These are phyloP conservation scores for Clarias pachynema DNA, from an alignment of 2,797 vertebrate genomes.

Conservation along the genomic window DNA sequence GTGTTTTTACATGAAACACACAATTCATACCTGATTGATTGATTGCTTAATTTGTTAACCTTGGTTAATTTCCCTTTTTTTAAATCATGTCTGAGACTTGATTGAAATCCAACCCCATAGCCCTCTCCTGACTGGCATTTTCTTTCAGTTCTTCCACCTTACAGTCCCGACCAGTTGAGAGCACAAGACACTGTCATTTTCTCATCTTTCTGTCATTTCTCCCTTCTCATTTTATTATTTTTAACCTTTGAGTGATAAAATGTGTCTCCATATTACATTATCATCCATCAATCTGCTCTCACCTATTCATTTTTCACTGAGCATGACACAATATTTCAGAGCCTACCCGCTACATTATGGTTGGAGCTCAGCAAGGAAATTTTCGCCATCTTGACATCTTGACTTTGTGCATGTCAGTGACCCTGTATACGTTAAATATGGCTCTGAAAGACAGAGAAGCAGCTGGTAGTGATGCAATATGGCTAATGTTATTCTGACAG, in stretches of 20 bases:
- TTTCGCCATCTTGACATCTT: slow-evolving; percentile 28
- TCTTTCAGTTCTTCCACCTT: slow-evolving; percentile 59
- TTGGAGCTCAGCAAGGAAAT: slow-evolving; percentile 25
- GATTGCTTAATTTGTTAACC: not conserved
- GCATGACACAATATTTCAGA: slow-evolving; percentile 34
- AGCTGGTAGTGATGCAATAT: slow-evolving; percentile 21
- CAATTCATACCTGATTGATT: slow-evolving; percentile 53
- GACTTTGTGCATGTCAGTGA: slow-evolving; percentile 13
- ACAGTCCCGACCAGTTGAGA: slow-evolving; percentile 26
- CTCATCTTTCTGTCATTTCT: slow-evolving; percentile 10
- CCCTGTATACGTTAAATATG: slow-evolving; percentile 19
- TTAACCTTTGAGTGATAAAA: slow-evolving; percentile 21
- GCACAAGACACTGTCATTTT: not conserved
- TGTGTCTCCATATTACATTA: slow-evolving; percentile 10
- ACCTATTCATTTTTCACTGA: slow-evolving; percentile 23
- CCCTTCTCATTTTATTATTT: slow-evolving; percentile 16
- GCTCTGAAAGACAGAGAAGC: slow-evolving; percentile 17
- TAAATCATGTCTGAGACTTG: slow-evolving; percentile 65
- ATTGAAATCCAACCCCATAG: slow-evolving; percentile 21
- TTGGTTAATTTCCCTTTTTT: slow-evolving; percentile 51
- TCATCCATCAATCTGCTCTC: slow-evolving; percentile 12
- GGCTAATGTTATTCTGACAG: slow-evolving; percentile 3
- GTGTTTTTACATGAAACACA: not conserved
- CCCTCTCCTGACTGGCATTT: slow-evolving; percentile 42
- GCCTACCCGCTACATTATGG: slow-evolving; percentile 17